Conservation (phyloP, 2,888 invertebrate genomes). For the Nematopogon swammerdamellus region DNA sequence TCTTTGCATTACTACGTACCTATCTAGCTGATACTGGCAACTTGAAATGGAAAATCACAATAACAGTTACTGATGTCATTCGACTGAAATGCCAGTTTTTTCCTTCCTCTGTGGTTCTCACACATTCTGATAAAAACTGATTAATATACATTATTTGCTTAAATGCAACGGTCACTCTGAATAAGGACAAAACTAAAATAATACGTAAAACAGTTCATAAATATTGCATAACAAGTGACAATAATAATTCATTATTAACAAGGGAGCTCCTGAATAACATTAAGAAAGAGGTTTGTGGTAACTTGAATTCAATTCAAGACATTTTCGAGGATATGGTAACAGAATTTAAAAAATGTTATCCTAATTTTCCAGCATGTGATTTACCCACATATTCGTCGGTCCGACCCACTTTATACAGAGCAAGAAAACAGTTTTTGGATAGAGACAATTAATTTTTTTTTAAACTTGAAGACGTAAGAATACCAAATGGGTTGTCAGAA, state of each 20-base stretch:
- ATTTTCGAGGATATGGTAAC: conserved; percentile 5
- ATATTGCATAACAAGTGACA: conserved; percentile 2
- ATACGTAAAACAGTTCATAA: conserved; percentile 6
- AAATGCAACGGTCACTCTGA: conserved; percentile 8
- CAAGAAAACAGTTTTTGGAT: conserved; percentile 8
- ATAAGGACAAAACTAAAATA: conserved; percentile 6
- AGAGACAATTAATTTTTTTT: conserved; percentile 2
- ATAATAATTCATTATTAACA: conserved; percentile 4
- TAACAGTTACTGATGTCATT: no score
- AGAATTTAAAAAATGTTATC: conserved; percentile 2
- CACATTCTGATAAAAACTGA: no score
- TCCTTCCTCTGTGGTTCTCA: no score
- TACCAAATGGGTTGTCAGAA: conserved; percentile 7
- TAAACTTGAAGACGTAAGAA: conserved; percentile 3
- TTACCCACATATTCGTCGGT: conserved; percentile 4
- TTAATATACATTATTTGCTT: no score
- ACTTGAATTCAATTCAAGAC: conserved; percentile 3
- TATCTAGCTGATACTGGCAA: no score
- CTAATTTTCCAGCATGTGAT: conserved; percentile 3
- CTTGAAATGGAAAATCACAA: no score
- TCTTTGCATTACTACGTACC: no score
- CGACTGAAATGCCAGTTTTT: no score
- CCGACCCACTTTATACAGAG: conserved; percentile 6
- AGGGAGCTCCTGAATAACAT: conserved; percentile 6
- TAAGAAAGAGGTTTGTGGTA: conserved; percentile 4